Evolutionary conservation across 2,888 invertebrate species (phyloP), one percentile per base, ranked within the genome.

Genomic region (Scotopteryx bipunctaria): DNA sequence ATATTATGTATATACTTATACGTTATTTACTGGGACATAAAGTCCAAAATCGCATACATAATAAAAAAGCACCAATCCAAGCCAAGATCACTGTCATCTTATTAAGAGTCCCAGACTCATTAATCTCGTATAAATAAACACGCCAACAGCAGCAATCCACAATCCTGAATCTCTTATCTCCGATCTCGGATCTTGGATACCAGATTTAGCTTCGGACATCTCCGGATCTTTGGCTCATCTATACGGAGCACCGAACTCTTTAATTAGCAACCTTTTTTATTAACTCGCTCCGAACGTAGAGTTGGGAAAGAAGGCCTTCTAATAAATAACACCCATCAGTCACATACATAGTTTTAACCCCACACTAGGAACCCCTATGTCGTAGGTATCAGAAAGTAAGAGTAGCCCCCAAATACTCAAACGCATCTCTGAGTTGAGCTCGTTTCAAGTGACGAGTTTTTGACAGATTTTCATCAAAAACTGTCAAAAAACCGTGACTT

Each of bases 201-300:
- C 61, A 62, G 61, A 65, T 63, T 65, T 68, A 65, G 65, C 63
- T 37, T 13, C 16, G 32, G 16, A 11, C 17, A 60, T 63, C 63
- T 57, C 48, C 65, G 68, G 66, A 78, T 81, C 76, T 81, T 63
- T 78, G 82, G 78, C 83, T 72, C 69, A 71, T 71, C 69, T 77
- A 77, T 75, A 75, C 47, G 32, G 36, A 42, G 46, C 44, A 59
- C 33, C 33, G 56, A 41, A 41, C 51, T 55, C 44, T 54, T 55
- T 55, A 50, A 59, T 59, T 59, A 53, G 53, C 36, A 15, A 40
- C n/a, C 6, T 9, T 48, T 48, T 48, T 42, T 42, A 36, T 43
- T 48, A n/a, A n/a, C n/a, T 41, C 42, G 27, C 11, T 3, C 4
- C 2, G 1, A 25, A 25, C 1, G 11, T 27, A 9, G 27, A 27